These are phyloP conservation scores for Nemotelus pantherinus DNA, from an alignment of 2,888 invertebrate species.

Conservation along the genomic window DNA sequence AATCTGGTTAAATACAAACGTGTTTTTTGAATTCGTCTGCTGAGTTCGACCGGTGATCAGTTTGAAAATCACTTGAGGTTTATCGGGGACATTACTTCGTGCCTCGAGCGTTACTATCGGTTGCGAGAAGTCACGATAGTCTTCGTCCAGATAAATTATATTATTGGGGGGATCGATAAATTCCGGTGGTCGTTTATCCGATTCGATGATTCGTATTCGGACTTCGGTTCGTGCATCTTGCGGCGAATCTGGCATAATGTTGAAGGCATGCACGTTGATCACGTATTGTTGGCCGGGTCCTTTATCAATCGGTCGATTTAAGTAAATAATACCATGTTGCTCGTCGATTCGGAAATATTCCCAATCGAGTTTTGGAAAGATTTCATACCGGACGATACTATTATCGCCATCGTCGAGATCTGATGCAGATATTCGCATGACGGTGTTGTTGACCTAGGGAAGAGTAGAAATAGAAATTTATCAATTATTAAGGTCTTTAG, in stretches of 20 bases:
- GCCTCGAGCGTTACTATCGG: slow-evolving; percentile 78
- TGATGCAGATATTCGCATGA: slow-evolving; percentile 91
- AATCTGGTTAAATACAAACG: slow-evolving; percentile 75
- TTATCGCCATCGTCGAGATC: slow-evolving; percentile 93
- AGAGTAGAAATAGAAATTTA: slow-evolving; percentile 46
- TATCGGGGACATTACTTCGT: slow-evolving; percentile 80
- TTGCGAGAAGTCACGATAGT: slow-evolving; percentile 75
- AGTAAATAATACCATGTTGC: slow-evolving; percentile 84
- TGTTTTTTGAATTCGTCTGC: slow-evolving; percentile 85
- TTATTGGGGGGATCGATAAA: slow-evolving; percentile 71
- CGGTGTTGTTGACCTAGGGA: slow-evolving; percentile 68
- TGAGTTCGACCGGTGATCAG: slow-evolving; percentile 84
- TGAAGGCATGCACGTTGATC: slow-evolving; percentile 63
- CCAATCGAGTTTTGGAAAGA: slow-evolving; percentile 65
- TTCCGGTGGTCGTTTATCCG: slow-evolving; percentile 84
- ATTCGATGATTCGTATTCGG: slow-evolving; percentile 85
- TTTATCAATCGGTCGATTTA: slow-evolving; percentile 65
- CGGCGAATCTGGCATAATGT: slow-evolving; percentile 60
- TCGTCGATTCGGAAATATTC: slow-evolving; percentile 84
- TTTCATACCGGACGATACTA: slow-evolving; percentile 79
- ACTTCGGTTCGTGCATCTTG: slow-evolving; percentile 79
- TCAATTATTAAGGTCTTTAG: not conserved
- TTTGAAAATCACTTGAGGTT: slow-evolving; percentile 80
- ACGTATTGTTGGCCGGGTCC: slow-evolving; percentile 62
- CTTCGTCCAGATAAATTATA: slow-evolving; percentile 76